phyloP scores from a whole-genome alignment of 2,113 vertebrate genomes.

The Bungarus multicinctus region DNA sequence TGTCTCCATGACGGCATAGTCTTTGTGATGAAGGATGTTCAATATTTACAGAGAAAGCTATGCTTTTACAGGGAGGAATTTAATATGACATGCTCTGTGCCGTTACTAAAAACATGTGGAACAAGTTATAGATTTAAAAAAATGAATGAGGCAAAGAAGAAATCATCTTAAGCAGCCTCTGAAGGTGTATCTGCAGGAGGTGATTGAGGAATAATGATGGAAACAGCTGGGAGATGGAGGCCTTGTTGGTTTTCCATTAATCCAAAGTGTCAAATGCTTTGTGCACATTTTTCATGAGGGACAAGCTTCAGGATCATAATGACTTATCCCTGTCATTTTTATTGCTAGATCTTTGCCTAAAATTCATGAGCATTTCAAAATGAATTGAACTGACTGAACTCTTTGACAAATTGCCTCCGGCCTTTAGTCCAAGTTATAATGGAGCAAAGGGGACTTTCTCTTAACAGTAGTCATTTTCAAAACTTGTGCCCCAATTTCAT shows the following conservation, averaged over 20 bases:
- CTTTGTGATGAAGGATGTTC: slow-evolving; percentile 41
- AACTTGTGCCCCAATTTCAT: background rate
- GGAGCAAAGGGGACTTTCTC: slow-evolving; percentile 56
- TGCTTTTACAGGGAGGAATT: slow-evolving; percentile 39
- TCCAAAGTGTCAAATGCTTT: slow-evolving; percentile 32
- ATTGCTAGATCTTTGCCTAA: slow-evolving; percentile 57
- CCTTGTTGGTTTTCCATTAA: slow-evolving; percentile 29
- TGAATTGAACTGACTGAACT: slow-evolving; percentile 67
- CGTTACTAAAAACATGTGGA: slow-evolving; percentile 27
- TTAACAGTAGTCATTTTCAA: slow-evolving; percentile 33
- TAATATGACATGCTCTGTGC: background rate
- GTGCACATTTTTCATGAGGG: slow-evolving; percentile 58
- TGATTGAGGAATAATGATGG: background rate
- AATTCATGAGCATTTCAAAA: slow-evolving; percentile 58
- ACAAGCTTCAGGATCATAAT: slow-evolving; percentile 64
- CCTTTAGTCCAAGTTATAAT: slow-evolving; percentile 59
- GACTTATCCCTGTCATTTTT: slow-evolving; percentile 65
- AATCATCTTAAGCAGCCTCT: background rate
- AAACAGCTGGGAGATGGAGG: slow-evolving; percentile 27
- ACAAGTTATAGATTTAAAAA: slow-evolving; percentile 40
- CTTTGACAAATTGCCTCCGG: slow-evolving; percentile 49
- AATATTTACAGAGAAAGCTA: slow-evolving; percentile 39
- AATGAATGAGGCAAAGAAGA: slow-evolving; percentile 9
- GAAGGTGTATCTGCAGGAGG: slow-evolving; percentile 10
- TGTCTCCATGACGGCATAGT: slow-evolving; percentile 48